A percentile compares a stretch with the other conserved stretches of the same genome.
These are phyloP conservation scores for Sarcophaga subvicina DNA, from an alignment of 2,888 invertebrate species.

Conservation along the genomic window DNA sequence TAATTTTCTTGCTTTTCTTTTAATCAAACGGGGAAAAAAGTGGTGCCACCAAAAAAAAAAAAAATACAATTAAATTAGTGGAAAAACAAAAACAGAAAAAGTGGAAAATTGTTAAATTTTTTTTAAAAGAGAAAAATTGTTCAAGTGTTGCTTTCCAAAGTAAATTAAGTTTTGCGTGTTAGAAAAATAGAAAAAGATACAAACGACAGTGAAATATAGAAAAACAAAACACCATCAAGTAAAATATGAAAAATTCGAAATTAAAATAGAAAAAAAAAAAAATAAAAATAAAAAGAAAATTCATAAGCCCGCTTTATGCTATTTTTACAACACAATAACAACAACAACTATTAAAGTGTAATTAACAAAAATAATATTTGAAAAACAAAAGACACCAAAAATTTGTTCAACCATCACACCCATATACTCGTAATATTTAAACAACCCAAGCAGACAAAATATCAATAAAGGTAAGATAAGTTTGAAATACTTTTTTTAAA, in stretches of 20 bases:
- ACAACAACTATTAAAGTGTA: not conserved
- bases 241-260: slow-evolving; percentile 1
- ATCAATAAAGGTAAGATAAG: not conserved
- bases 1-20: too few species aligned
- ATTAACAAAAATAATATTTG: not conserved
- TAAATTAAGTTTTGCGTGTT: slow-evolving; percentile 41
- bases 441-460: too few species aligned
- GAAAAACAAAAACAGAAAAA: slow-evolving; percentile 5
- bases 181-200: slow-evolving; percentile 20
- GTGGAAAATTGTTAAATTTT: slow-evolving; percentile 22
- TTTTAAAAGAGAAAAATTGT: slow-evolving; percentile 35
- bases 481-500: too few species aligned
- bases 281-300: not conserved
- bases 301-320: not conserved
- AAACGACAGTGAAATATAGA: slow-evolving; percentile 1
- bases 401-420: too few species aligned
- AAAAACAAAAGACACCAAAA: too few species aligned
- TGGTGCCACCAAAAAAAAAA: too few species aligned
- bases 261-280: not conserved
- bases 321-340: too few species aligned
- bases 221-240: not conserved
- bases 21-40: too few species aligned
- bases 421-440: too few species aligned
- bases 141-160: not conserved
- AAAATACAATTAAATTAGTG: not conserved